A percentile compares a stretch with the other conserved stretches of the same genome.
These are phyloP conservation scores for Gavialis gangeticus DNA, from an alignment of 2,113 vertebrate genomes.

Conservation along the genomic window DNA sequence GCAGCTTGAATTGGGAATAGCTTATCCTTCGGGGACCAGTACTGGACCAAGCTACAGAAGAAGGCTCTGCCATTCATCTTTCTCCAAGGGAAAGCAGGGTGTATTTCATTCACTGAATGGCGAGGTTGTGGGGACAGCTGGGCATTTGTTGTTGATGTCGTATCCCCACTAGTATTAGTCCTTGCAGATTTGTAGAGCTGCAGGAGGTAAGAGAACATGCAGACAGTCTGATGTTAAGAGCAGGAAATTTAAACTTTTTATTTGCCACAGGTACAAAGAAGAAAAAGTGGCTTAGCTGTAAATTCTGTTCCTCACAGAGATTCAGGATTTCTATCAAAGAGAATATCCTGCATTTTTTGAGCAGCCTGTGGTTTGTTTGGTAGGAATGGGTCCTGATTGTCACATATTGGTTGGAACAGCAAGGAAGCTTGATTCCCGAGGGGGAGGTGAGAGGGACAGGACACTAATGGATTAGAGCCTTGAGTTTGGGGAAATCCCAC, in stretches of 20 bases:
- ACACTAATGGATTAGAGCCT: not conserved
- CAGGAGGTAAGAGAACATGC: not conserved
- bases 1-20: not conserved
- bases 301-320: too few relatives aligned
- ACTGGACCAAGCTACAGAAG: not conserved
- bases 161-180: not conserved
- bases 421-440: not conserved
- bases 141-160: not conserved
- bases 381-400: not conserved
- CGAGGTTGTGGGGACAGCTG: not conserved
- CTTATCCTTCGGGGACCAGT: not conserved
- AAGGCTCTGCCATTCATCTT: not conserved
- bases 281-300: not conserved
- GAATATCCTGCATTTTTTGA: not conserved
- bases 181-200: not conserved
- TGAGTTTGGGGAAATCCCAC: not conserved
- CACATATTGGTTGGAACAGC: not conserved
- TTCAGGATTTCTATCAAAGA: not conserved
- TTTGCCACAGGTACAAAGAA: not conserved
- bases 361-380: not conserved
- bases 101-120: not conserved
- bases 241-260: not conserved
- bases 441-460: too few relatives aligned
- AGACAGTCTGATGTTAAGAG: not conserved
- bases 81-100: not conserved